A percentile compares a stretch with the other conserved stretches of the same genome.
Conservation (phyloP, 2,888 invertebrate genomes). For the Parnassius apollo region DNA sequence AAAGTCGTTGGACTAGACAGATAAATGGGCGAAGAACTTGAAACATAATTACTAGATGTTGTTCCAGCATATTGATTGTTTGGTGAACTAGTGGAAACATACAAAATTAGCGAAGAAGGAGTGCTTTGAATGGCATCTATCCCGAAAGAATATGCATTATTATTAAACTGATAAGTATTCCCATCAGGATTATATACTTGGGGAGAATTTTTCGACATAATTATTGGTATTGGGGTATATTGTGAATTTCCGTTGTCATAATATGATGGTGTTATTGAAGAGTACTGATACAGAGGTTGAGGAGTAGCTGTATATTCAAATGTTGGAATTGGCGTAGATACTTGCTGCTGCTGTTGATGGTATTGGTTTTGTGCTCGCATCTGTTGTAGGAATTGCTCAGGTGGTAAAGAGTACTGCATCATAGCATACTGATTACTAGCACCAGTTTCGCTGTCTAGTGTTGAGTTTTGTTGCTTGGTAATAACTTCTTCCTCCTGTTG, state of each 20-base stretch:
- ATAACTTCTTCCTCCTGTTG: conserved; percentile 51
- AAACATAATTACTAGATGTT: conserved; percentile 60
- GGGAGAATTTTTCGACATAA: conserved; percentile 56
- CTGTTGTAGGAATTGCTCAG: conserved; percentile 72
- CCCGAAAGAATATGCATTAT: conserved; percentile 51
- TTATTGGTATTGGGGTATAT: conserved; percentile 50
- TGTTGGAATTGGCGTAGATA: conserved; percentile 60
- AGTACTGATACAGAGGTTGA: conserved; percentile 67
- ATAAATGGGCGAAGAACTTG: conserved; percentile 66
- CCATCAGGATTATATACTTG: conserved; percentile 52
- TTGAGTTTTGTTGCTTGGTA: conserved; percentile 45
- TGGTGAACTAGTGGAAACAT: conserved; percentile 59
- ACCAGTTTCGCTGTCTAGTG: conserved; percentile 63
- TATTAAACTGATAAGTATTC: conserved; percentile 55
- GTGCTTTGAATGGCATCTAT: conserved; percentile 61
- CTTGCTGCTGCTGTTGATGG: conserved; percentile 50
- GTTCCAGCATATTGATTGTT: conserved; percentile 62
- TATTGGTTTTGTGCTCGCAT: conserved; percentile 68
- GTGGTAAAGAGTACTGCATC: conserved; percentile 73
- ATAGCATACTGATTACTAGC: conserved; percentile 77
- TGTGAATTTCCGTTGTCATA: conserved; percentile 56
- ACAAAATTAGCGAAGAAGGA: conserved; percentile 58
- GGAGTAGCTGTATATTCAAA: conserved; percentile 68
- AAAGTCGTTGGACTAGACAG: conserved; percentile 65
- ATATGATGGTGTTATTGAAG: conserved; percentile 52